phyloP scores from a whole-genome alignment of 2,888 invertebrate genomes.

The Rotaria magnacalcarata region DNA sequence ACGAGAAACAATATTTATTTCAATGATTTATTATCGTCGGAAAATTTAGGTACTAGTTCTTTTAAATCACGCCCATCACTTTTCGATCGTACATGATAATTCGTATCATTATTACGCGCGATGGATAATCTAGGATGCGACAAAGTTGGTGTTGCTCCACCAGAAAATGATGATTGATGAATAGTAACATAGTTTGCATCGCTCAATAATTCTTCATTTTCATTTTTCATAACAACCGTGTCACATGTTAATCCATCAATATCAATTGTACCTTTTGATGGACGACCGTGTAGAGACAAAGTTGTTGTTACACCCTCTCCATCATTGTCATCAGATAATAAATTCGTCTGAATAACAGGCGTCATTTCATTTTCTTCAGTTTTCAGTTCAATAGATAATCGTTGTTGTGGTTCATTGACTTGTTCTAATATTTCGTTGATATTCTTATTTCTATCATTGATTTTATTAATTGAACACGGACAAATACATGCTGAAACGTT shows the following conservation, averaged over 20 bases:
- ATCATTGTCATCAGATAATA: neutral
- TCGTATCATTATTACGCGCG: neutral
- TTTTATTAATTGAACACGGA: neutral
- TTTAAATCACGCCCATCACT: neutral
- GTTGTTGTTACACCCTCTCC: neutral
- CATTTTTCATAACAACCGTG: neutral
- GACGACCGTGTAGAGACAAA: neutral
- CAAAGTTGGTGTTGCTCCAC: neutral
- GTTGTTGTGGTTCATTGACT: neutral
- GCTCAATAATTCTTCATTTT: neutral
- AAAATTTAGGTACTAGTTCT: neutral
- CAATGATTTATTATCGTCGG: neutral
- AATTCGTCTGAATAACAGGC: neutral
- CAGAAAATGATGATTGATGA: neutral
- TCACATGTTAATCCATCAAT: neutral
- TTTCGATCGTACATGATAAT: neutral
- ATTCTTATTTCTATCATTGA: neutral
- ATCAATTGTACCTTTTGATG: neutral
- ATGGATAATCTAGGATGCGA: neutral
- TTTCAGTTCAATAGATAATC: neutral
- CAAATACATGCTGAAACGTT: neutral
- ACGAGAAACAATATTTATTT: neutral
- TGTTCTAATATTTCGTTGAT: neutral
- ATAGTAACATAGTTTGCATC: neutral
- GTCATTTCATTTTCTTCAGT: neutral